Evolutionary conservation across 2,888 invertebrate species (phyloP).

Genomic region (Euzophera pinguis): DNA sequence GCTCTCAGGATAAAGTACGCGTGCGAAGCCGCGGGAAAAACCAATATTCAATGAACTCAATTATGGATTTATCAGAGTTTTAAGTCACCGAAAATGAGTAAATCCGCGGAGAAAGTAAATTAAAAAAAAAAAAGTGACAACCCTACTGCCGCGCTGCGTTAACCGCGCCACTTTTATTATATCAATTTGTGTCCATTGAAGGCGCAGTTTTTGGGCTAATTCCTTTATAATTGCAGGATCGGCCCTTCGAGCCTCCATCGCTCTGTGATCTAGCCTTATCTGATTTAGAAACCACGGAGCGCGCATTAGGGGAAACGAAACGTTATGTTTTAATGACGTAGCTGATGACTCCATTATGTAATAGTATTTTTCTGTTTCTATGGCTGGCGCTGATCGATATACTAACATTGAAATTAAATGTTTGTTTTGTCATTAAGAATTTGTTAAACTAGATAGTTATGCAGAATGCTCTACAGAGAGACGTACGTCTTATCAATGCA

Average conservation of each 20-base stretch:
- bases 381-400: background rate
- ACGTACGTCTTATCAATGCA: too few relatives aligned
- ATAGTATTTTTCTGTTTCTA: conserved; percentile 7
- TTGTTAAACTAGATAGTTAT: too few relatives aligned
- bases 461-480: too few relatives aligned
- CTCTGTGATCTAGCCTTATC: conserved; percentile 63
- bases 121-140: too few relatives aligned
- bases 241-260: conserved; percentile 49
- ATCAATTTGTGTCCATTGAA: conserved; percentile 78
- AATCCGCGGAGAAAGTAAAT: too few relatives aligned
- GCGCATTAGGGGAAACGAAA: conserved; percentile 22
- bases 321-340: conserved; percentile 12
- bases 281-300: conserved; percentile 42
- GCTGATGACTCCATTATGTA: conserved; percentile 13
- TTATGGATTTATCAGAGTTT: too few relatives aligned
- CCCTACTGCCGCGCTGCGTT: conserved; percentile 38
- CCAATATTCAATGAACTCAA: too few relatives aligned
- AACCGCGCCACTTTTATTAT: conserved; percentile 74
- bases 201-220: conserved; percentile 74
- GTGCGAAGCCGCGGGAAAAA: too few relatives aligned
- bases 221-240: conserved; percentile 76
- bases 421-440: background rate
- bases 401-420: background rate
- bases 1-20: too few relatives aligned
- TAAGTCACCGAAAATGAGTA: too few relatives aligned